Evolutionary conservation across 2,888 invertebrate genomes (phyloP).

Genomic region (Drosophila mimetica): DNA sequence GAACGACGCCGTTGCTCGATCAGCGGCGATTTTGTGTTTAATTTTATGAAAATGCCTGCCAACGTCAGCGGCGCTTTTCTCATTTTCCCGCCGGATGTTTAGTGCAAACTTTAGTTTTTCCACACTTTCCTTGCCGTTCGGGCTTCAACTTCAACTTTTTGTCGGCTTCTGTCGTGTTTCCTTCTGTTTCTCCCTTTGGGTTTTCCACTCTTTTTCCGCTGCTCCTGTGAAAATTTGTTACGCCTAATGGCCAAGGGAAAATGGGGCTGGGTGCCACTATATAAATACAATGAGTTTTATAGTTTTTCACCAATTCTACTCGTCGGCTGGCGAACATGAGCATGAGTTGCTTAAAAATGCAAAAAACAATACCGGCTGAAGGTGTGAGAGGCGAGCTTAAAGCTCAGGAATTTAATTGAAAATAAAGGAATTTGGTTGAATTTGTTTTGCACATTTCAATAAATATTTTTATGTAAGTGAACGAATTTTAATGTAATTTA

Average conservation of each 20-base stretch:
- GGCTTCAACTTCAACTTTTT: slow-evolving; percentile 57
- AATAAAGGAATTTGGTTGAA: too few species aligned
- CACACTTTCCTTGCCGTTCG: slow-evolving; percentile 14
- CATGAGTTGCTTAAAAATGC: slow-evolving; percentile 4
- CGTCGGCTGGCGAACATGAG: slow-evolving; percentile 11
- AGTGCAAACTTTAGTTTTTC: slow-evolving; percentile 57
- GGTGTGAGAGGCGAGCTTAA: neutral
- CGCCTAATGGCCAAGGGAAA: slow-evolving; percentile 32
- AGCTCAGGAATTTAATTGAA: neutral
- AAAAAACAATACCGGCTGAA: slow-evolving; percentile 4
- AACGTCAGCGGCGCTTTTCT: slow-evolving; percentile 51
- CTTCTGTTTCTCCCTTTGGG: slow-evolving; percentile 26
- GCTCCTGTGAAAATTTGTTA: slow-evolving; percentile 50
- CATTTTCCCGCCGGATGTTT: slow-evolving; percentile 67
- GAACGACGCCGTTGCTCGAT: neutral
- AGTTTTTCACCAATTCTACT: slow-evolving; percentile 30
- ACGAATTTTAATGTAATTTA: too few species aligned
- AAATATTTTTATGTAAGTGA: too few species aligned
- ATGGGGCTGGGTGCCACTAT: slow-evolving; percentile 37
- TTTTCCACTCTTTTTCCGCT: neutral
- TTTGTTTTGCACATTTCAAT: too few species aligned
- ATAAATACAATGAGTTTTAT: slow-evolving; percentile 66
- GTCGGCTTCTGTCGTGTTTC: slow-evolving; percentile 58
- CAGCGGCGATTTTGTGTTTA: slow-evolving; percentile 47
- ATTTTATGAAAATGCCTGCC: slow-evolving; percentile 61